A percentile compares a stretch with the other conserved stretches of the same genome.
Evolutionary conservation across 2,888 invertebrate genomes (phyloP).

Genomic region (Hirtodrosophila duncani): DNA sequence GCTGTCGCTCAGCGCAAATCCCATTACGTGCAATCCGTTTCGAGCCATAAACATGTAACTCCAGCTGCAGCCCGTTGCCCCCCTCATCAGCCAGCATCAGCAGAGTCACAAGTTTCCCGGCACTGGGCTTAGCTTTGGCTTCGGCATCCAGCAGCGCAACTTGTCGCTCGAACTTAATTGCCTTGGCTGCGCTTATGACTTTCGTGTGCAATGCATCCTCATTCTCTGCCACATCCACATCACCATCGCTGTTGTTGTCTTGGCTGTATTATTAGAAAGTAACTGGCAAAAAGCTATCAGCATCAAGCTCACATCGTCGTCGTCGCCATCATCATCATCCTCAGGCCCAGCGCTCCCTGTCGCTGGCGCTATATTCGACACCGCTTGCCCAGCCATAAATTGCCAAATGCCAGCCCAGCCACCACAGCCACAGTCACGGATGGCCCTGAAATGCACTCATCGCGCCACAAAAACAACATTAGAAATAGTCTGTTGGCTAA

Average conservation of each 20-base stretch:
- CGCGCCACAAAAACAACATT: constrained; percentile 47
- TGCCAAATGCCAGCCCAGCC: constrained; percentile 50
- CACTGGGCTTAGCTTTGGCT: no score
- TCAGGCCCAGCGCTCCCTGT: constrained; percentile 14
- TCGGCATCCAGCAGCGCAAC: constrained; percentile 70
- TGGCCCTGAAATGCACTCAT: constrained; percentile 59
- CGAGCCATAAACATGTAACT: constrained; percentile 70
- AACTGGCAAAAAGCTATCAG: constrained; percentile 57
- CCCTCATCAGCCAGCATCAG: constrained; percentile 11
- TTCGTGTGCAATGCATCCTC: constrained; percentile 72
- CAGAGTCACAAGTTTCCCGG: constrained; percentile 42
- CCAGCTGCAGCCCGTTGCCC: constrained; percentile 48
- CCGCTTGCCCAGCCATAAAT: constrained; percentile 68
- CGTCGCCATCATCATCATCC: constrained; percentile 38
- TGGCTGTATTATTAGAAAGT: constrained; percentile 63
- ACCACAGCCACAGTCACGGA: no score
- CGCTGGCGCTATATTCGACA: constrained; percentile 72
- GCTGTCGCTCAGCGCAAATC: constrained; percentile 70
- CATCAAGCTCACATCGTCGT: constrained; percentile 43
- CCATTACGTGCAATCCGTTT: constrained; percentile 73
- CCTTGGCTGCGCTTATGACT: constrained; percentile 70
- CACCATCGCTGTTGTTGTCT: constrained; percentile 25
- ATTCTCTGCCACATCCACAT: constrained; percentile 30
- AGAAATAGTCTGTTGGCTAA: constrained; percentile 53
- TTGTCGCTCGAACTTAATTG: constrained; percentile 73